A percentile compares a stretch with the other conserved stretches of the same genome.
phyloP scores from a whole-genome alignment of 2,797 vertebrate species.

The Argyrosomus regius region DNA sequence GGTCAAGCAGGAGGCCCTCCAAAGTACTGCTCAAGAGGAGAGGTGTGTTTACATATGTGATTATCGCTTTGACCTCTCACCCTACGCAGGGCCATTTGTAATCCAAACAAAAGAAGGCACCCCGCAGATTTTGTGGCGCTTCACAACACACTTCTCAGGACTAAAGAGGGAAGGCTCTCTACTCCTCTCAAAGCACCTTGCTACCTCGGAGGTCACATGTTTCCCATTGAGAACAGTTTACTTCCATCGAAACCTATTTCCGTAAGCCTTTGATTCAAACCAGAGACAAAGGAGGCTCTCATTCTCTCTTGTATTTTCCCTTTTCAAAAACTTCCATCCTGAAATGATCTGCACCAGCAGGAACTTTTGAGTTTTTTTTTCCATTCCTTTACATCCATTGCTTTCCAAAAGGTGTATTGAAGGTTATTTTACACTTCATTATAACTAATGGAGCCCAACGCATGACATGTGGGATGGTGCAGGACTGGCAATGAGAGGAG shows the following conservation, averaged over 20 bases:
- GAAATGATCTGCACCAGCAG: conserved; percentile 73
- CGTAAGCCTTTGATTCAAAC: conserved; percentile 84
- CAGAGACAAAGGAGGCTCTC: conserved; percentile 74
- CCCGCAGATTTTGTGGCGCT: conserved; percentile 62
- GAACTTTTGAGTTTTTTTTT: conserved; percentile 53
- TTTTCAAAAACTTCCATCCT: conserved; percentile 67
- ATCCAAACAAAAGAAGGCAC: conserved; percentile 78
- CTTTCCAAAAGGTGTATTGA: conserved; percentile 72
- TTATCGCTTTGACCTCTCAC: conserved; percentile 83
- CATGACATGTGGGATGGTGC: conserved; percentile 69
- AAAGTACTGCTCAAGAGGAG: conserved; percentile 60
- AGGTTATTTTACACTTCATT: conserved; percentile 82
- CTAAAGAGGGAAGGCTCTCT: conserved; percentile 48
- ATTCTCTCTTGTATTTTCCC: conserved; percentile 43
- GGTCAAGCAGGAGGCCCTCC: conserved; percentile 67
- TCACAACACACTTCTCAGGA: conserved; percentile 47
- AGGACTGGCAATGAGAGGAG: conserved; percentile 68
- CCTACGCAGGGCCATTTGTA: conserved; percentile 74
- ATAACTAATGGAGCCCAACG: conserved; percentile 79
- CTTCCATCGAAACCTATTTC: conserved; percentile 85
- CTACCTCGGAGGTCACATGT: conserved; percentile 82
- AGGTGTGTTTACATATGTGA: conserved; percentile 80
- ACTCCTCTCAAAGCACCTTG: conserved; percentile 63
- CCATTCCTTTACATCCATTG: conserved; percentile 20
- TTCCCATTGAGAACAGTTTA: conserved; percentile 85